phyloP scores from a whole-genome alignment of 1,140 invertebrate genomes.

The Saccostrea echinata region DNA sequence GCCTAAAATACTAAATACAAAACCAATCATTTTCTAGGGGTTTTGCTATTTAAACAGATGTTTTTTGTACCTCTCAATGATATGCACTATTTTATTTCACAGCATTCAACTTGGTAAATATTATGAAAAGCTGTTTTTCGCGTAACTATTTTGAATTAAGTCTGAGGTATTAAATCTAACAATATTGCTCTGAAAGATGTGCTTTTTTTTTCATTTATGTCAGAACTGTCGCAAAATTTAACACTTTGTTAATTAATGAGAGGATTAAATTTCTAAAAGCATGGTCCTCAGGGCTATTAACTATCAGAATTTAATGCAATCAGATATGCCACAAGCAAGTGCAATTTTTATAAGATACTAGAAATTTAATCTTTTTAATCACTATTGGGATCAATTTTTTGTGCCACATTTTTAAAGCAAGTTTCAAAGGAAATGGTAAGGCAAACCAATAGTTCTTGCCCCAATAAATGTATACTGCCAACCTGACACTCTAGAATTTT shows the following conservation, averaged over 20 bases:
- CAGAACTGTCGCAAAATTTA: neutral
- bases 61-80: neutral
- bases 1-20: slow-evolving; percentile 28
- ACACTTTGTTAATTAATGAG: slow-evolving; percentile 34
- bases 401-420: neutral
- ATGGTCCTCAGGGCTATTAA: neutral
- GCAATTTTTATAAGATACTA: neutral
- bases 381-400: neutral
- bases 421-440: neutral
- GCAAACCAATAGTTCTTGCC: neutral
- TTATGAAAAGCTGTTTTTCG: neutral
- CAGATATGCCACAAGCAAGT: neutral
- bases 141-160: slow-evolving; percentile 2
- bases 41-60: slow-evolving; percentile 6
- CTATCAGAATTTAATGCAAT: slow-evolving; percentile 11
- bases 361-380: neutral
- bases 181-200: neutral
- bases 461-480: neutral
- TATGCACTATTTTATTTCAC: slow-evolving; percentile 2
- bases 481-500: neutral
- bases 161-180: slow-evolving; percentile 6
- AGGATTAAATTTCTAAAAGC: slow-evolving; percentile 9
- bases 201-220: neutral
- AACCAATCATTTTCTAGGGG: neutral
- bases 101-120: slow-evolving; percentile 8